Conservation (phyloP, 2,113 vertebrate genomes). For the Arenaria interpres region DNA sequence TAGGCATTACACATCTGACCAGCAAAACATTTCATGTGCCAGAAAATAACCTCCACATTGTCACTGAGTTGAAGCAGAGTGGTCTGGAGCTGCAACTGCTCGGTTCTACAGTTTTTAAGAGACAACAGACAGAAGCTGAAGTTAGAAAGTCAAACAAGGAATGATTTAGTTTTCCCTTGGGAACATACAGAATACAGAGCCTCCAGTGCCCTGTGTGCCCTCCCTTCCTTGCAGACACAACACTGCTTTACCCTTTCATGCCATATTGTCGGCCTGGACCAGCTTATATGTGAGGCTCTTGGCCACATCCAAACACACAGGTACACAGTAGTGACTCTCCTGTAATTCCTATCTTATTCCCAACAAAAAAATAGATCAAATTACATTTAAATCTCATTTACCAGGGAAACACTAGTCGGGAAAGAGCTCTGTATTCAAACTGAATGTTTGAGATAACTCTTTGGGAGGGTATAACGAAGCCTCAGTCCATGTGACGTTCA, state of each 20-base stretch:
- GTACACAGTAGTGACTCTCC: background rate
- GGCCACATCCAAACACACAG: background rate
- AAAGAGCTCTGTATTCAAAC: background rate
- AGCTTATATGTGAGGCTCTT: background rate
- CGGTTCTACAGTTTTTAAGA: slow-evolving; percentile 2
- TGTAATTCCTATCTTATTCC: background rate
- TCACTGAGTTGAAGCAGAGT: background rate
- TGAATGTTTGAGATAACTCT: background rate
- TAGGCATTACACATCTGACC: background rate
- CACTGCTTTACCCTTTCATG: background rate
- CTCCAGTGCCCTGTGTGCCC: background rate
- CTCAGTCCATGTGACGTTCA: background rate
- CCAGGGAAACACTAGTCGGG: background rate
- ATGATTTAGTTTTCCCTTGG: slow-evolving; percentile 16
- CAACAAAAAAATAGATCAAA: background rate
- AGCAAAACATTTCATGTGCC: background rate
- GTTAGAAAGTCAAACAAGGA: slow-evolving; percentile 16
- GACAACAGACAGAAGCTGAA: background rate
- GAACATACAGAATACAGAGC: slow-evolving; percentile 5
- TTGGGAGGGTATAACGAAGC: background rate
- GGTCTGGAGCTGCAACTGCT: background rate
- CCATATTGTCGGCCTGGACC: background rate
- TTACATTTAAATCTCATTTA: background rate
- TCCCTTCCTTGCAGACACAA: background rate
- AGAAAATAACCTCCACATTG: background rate